Base-by-base conservation (phyloP, 2,888 invertebrate species). In the Volucella inanis region DNA sequence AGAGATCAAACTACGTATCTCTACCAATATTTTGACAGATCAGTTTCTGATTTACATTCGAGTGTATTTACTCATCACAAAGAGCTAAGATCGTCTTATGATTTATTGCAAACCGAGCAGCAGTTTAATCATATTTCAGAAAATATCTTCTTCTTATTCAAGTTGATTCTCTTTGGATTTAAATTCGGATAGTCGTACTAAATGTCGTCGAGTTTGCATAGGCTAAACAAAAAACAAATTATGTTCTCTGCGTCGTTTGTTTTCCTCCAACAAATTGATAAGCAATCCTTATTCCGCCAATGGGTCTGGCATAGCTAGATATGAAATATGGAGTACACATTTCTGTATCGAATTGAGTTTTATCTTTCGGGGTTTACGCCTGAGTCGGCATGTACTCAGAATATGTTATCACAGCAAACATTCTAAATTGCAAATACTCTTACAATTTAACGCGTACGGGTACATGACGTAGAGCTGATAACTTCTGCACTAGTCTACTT, bases 241-340 rank as follows among this genome's bases (percentile, higher is more conserved):
- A 38, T 54, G 31, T 50, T 43, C 61, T 52, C 41, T 64, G 62
- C 74, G 54, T 50, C 43, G 47, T 75, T 65, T 39, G 55, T 65
- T 57, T 75, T 65, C 65, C 65, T 64, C 39, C 41, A 55, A 57
- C 31, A 57, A n/a, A 39, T 6, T 22, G 74, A 75, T 75, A 75
- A 75, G 54, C 47, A 55, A 50, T 39, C 1, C 9, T 41, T 18
- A 50, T 1, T 50, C 59, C 41, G n/a, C 45, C 54, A 38, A 31
- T 45, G 31, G 54, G 54, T 38, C 55, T 55, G 41, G 11, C 64
- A 75, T 55, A 14, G 31, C 22, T 49, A 12, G 74, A 75, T 75
- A 75, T 57, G 31, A 57, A 65, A 65, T 47, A 57, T 65, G 55
- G 57, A 65, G 39, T 75, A 55, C 14, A 41, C 39, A 18, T 64